Evolutionary conservation across 1,140 invertebrate species (phyloP).

Genomic region (Aphis craccivora): DNA sequence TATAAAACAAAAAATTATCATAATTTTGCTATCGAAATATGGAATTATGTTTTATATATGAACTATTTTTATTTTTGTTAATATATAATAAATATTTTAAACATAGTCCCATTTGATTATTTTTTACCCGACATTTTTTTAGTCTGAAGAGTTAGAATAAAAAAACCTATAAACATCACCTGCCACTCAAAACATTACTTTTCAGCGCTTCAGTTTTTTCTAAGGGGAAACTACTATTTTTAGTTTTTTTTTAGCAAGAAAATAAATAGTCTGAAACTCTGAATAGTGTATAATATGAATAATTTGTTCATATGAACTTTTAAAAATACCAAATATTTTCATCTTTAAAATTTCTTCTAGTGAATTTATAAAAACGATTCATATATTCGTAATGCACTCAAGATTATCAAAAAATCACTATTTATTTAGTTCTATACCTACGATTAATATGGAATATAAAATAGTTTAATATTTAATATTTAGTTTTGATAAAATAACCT

Average conservation of each 20-base stretch:
- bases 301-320: conserved; percentile 2
- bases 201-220: neutral
- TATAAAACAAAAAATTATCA: neutral
- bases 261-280: neutral
- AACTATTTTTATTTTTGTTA: neutral
- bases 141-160: conserved; percentile 6
- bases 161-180: conserved; percentile 31
- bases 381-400: neutral
- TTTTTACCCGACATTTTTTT: neutral
- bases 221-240: conserved; percentile 4
- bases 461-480: too few relatives aligned
- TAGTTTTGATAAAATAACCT: too few relatives aligned
- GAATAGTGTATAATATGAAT: neutral
- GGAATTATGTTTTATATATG: neutral
- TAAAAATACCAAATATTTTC: neutral
- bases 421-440: too few relatives aligned
- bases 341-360: neutral
- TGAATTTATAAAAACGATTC: neutral
- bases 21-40: neutral
- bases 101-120: neutral
- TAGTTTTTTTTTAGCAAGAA: neutral
- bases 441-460: too few relatives aligned
- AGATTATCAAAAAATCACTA: neutral
- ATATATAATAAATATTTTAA: neutral
- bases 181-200: conserved; percentile 9